Conservation (phyloP, 1,140 invertebrate species). For the Ostrea edulis region DNA sequence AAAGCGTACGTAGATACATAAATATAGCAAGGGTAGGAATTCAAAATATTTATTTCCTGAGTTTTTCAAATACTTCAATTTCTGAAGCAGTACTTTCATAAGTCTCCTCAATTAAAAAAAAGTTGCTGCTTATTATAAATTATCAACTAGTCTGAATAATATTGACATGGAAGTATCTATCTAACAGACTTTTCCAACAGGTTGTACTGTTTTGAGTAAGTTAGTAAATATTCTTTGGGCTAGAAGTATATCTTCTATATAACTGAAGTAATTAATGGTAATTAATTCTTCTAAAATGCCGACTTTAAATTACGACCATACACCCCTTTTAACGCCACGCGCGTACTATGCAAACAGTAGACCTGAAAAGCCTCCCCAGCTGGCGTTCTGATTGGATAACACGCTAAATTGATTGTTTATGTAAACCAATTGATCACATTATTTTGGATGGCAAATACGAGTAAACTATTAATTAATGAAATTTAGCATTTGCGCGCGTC, state of each 20-base stretch:
- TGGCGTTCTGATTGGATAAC: constrained; percentile 12
- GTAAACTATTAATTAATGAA: constrained; percentile 17
- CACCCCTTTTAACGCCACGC: neutral
- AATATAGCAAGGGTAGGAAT: constrained; percentile 6
- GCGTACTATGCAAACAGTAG: constrained; percentile 7
- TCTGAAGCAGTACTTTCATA: neutral
- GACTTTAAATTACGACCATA: neutral
- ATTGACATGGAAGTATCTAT: neutral
- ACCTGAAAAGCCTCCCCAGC: neutral
- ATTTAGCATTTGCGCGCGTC: constrained; percentile 7
- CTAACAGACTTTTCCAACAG: neutral
- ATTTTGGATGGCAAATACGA: constrained; percentile 3
- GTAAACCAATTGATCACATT: constrained; percentile 21
- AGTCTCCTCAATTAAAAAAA: neutral
- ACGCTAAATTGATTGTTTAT: constrained; percentile 20
- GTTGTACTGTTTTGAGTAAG: neutral
- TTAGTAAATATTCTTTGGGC: neutral
- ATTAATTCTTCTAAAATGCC: constrained; percentile 15
- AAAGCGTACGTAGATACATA: neutral
- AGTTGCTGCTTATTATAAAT: neutral
- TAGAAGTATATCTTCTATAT: neutral
- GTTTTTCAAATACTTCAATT: constrained; percentile 20
- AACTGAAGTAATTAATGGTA: neutral
- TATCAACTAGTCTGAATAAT: neutral
- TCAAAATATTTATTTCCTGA: neutral